A percentile compares a stretch with the other conserved stretches of the same genome.
These are phyloP conservation scores for Eubasilissa splendida DNA, from an alignment of 2,888 invertebrate genomes.

Conservation along the genomic window DNA sequence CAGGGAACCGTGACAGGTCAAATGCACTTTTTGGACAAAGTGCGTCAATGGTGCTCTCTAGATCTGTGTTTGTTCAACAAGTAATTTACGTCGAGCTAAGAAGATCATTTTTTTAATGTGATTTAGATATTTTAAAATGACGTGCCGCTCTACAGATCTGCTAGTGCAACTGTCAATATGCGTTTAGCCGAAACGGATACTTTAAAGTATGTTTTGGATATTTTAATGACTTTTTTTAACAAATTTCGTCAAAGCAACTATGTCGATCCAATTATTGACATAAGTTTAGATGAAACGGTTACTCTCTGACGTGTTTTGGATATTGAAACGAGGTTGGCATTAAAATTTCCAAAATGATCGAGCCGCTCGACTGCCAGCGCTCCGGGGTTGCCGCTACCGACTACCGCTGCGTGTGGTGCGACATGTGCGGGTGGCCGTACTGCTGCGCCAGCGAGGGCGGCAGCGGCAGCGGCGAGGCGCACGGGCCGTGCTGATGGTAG, in stretches of 20 bases:
- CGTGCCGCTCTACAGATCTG: too few species aligned
- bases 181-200: too few species aligned
- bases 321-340: not conserved
- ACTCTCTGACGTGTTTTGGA: too few species aligned
- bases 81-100: too few species aligned
- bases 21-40: not conserved
- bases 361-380: conserved; percentile 26
- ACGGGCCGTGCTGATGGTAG: conserved; percentile 82
- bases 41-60: not conserved
- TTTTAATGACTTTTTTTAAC: too few species aligned
- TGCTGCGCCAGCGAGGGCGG: conserved; percentile 70
- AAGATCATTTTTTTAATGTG: too few species aligned
- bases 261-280: too few species aligned
- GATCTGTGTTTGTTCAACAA: not conserved
- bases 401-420: conserved; percentile 87
- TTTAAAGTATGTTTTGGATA: too few species aligned
- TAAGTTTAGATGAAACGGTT: too few species aligned
- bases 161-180: too few species aligned
- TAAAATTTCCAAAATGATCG: not conserved
- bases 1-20: not conserved
- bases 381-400: conserved; percentile 57
- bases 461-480: conserved; percentile 83
- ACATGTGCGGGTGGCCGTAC: conserved; percentile 80
- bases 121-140: too few species aligned
- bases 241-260: too few species aligned